Base-by-base conservation (phyloP, 2,888 invertebrate species). In the Sinelater perroti region DNA sequence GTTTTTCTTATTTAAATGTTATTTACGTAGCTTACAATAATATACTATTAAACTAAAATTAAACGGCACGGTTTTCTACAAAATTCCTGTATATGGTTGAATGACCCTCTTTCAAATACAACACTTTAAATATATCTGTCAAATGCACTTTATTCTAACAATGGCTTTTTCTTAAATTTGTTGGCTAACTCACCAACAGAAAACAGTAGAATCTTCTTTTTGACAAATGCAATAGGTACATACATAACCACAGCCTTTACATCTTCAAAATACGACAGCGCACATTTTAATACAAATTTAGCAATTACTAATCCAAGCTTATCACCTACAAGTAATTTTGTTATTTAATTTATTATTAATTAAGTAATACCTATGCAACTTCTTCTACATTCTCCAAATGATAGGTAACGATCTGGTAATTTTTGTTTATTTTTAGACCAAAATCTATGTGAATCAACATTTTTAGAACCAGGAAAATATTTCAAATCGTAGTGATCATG, bases 361-460 rank as follows among this genome's bases (percentile, higher is more conserved):
- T n/a, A n/a, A n/a, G n/a, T n/a, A n/a, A 5, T 24, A 57, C 60
- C 60, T 36, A 60, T 57, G 20, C 60, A 60, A 21, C 7, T 24
- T 30, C 60, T 24, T 7, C 56, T 56, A 0, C 60, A 56, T 11
- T 53, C 30, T 6, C 60, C 60, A 40, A 60, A 60, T 2, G 57
- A 45, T 16, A 60, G 6, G 36, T 49, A 56, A 5, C 24, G 30
- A 3, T 17, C 21, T 1, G 24, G 31, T 14, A 20, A 21, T 6
- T 28, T 11, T n/a, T 8, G 1, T 46, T 31, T 30, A 44, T 69
- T 20, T 31, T 73, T 73, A 1, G 68, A 67, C 0, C 54, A 63
- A 67, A 78, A 78, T 36, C 78, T 60, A 49, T 77, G 75, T 0
- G 79, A 79, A 61, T 78, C 70, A 61, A 78, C 80, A 49, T 67